These are phyloP conservation scores for Orthosia gothica DNA, from an alignment of 2,888 invertebrate species.

Conservation along the genomic window DNA sequence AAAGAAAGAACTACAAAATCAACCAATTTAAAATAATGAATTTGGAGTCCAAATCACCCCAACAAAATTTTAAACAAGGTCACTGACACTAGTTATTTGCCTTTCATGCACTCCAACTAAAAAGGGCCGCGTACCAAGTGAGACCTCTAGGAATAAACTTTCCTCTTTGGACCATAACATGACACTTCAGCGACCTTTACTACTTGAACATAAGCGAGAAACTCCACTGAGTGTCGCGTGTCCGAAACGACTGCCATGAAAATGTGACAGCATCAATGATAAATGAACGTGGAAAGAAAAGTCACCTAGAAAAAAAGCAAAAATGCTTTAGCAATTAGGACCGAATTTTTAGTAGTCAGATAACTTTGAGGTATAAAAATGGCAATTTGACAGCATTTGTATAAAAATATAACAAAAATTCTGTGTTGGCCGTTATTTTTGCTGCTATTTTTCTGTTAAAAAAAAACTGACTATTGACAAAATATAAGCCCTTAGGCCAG, in stretches of 20 bases:
- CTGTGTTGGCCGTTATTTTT: too few relatives aligned
- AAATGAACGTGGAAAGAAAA: neutral
- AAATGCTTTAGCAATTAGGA: too few relatives aligned
- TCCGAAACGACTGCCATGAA: constrained; percentile 7
- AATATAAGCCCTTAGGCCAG: too few relatives aligned
- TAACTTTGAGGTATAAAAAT: too few relatives aligned
- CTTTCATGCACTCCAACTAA: constrained; percentile 35
- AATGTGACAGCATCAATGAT: constrained; percentile 3
- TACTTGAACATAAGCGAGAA: constrained; percentile 23
- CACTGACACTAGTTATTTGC: neutral
- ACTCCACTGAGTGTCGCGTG: constrained; percentile 11
- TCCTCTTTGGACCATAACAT: constrained; percentile 34
- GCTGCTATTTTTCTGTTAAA: too few relatives aligned
- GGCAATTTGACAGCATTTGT: too few relatives aligned
- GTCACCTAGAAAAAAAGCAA: too few relatives aligned
- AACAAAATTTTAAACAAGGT: neutral
- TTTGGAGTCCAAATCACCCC: neutral
- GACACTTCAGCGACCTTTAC: constrained; percentile 22
- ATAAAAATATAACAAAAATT: too few relatives aligned
- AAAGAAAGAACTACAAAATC: too few relatives aligned
- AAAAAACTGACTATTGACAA: too few relatives aligned
- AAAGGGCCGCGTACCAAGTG: constrained; percentile 28
- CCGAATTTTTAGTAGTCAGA: too few relatives aligned
- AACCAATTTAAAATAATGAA: neutral
- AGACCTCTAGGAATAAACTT: constrained; percentile 55